Conservation (phyloP, 2,888 invertebrate genomes). For the Cantharis rufa region DNA sequence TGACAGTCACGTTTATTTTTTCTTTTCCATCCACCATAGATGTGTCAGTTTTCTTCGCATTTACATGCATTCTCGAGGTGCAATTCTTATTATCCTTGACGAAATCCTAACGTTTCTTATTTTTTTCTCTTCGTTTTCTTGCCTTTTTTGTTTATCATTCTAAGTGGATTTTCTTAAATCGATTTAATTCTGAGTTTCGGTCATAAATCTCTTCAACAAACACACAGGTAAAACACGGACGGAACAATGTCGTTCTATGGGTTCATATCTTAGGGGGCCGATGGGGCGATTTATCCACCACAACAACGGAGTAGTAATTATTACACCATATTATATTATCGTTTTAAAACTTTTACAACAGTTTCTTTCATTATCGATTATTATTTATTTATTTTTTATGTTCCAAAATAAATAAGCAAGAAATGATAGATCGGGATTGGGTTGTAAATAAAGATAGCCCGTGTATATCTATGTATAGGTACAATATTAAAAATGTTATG, state of each 20-base stretch:
- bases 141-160: background rate
- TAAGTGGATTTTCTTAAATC: background rate
- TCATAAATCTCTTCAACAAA: background rate
- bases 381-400: background rate
- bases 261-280: background rate
- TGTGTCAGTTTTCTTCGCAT: background rate
- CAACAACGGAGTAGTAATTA: background rate
- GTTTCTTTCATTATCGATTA: background rate
- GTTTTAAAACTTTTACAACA: background rate
- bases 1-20: background rate
- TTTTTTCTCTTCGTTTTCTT: background rate
- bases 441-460: background rate
- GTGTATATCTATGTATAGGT: background rate
- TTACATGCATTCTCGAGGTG: background rate
- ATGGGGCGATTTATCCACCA: background rate
- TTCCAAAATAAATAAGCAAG: background rate
- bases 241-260: background rate
- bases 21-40: background rate
- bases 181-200: background rate
- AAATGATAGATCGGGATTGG: background rate
- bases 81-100: background rate
- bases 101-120: background rate
- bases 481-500: background rate
- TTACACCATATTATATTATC: background rate
- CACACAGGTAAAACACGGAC: background rate